Percentiles rank a stretch among this genome's conserved stretches.
Conservation (phyloP, 2,888 invertebrate species). For the Panzeria rudis region DNA sequence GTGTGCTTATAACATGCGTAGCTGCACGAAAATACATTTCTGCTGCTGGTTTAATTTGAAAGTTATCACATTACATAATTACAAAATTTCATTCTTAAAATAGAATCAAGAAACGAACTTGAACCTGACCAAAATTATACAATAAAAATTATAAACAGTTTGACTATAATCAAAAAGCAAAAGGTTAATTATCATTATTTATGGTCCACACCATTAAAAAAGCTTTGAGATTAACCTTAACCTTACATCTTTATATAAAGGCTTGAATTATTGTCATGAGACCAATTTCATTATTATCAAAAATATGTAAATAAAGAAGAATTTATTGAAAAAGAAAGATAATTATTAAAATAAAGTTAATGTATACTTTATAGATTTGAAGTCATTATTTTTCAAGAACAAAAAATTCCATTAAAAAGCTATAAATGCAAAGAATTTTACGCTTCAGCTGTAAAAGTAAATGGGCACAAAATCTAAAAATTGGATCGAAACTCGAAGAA, state of each 20-base stretch:
- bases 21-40: too few relatives aligned
- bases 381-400: background rate
- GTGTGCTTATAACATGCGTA: too few relatives aligned
- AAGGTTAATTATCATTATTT: too few relatives aligned
- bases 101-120: background rate
- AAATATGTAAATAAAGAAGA: conserved; percentile 9
- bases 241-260: conserved; percentile 18
- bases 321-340: conserved; percentile 8
- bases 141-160: conserved; percentile 1
- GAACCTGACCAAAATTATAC: background rate
- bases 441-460: conserved; percentile 29
- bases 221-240: conserved; percentile 30
- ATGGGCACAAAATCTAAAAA: conserved; percentile 12
- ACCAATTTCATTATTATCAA: conserved; percentile 47
- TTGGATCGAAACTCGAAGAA: background rate
- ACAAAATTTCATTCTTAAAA: background rate
- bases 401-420: conserved; percentile 36
- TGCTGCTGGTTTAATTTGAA: too few relatives aligned
- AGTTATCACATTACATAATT: too few relatives aligned
- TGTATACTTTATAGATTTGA: too few relatives aligned
- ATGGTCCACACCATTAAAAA: background rate
- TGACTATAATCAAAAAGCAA: too few relatives aligned
- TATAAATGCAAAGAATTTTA: conserved; percentile 37
- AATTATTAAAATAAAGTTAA: too few relatives aligned
- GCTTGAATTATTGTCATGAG: conserved; percentile 20